Evolutionary conservation across 2,888 invertebrate genomes (phyloP).

Genomic region (Colletes collaris): DNA sequence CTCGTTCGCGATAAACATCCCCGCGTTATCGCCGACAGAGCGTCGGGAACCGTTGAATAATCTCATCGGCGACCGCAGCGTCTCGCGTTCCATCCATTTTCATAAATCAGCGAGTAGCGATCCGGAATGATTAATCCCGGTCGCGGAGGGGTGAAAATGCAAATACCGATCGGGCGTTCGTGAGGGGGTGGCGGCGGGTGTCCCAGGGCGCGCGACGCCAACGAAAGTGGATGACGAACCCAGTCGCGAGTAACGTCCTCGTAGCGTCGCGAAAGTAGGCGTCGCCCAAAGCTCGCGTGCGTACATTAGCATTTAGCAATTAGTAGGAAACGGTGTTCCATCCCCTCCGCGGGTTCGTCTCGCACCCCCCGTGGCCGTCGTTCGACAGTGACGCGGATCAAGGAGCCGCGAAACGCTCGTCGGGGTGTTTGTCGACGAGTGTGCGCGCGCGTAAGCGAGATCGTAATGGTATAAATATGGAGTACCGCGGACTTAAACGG

Average conservation of each 20-base stretch:
- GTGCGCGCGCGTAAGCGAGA: neutral
- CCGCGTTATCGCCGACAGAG: constrained; percentile 17
- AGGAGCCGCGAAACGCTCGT: constrained; percentile 20
- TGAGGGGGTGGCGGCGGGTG: neutral
- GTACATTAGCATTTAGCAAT: constrained; percentile 76
- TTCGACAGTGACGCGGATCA: constrained; percentile 20
- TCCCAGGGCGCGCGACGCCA: constrained; percentile 52
- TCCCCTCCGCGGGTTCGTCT: neutral
- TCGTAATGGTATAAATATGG: constrained; percentile 59
- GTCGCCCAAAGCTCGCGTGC: constrained; percentile 65
- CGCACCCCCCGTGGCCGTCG: constrained; percentile 3
- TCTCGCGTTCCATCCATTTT: constrained; percentile 43
- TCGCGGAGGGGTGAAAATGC: constrained; percentile 30
- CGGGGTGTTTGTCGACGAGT: neutral
- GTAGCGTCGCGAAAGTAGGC: constrained; percentile 61
- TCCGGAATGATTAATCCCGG: constrained; percentile 61
- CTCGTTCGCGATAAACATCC: constrained; percentile 45
- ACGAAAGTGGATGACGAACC: constrained; percentile 48
- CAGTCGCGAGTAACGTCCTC: constrained; percentile 48
- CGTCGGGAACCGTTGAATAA: constrained; percentile 8
- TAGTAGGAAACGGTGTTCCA: constrained; percentile 60
- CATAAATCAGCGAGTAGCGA: constrained; percentile 61
- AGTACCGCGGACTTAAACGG: constrained; percentile 53
- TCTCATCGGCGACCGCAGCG: constrained; percentile 17
- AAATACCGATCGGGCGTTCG: constrained; percentile 43